phyloP scores from a whole-genome alignment of 1,140 invertebrate genomes.

The Atta texana region DNA sequence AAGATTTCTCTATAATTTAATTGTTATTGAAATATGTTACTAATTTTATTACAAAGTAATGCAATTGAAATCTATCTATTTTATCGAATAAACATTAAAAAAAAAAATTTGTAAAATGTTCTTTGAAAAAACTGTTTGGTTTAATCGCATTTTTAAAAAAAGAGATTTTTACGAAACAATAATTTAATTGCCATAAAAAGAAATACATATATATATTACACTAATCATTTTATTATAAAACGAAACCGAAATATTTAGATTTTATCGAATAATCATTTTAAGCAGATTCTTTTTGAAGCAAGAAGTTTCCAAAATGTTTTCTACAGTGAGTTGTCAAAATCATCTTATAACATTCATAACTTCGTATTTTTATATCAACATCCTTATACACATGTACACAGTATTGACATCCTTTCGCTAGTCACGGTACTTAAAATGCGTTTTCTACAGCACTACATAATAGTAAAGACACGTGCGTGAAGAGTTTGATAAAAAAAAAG shows the following conservation, averaged over 20 bases:
- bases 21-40: not conserved
- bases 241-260: not conserved
- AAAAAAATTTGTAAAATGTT: not conserved
- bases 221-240: not conserved
- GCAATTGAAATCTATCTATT: not conserved
- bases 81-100: not conserved
- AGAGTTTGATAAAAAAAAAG: constrained; percentile 62
- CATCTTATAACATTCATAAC: not conserved
- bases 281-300: not conserved
- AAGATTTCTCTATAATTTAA: not conserved
- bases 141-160: no score
- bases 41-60: not conserved
- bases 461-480: constrained; percentile 33
- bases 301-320: constrained; percentile 5
- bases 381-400: not conserved
- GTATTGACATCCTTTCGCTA: constrained; percentile 58
- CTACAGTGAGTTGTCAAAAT: constrained; percentile 14
- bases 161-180: not conserved
- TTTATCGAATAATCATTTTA: not conserved
- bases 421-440: constrained; percentile 38
- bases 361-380: constrained; percentile 1
- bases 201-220: no score
- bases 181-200: not conserved
- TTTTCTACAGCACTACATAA: constrained; percentile 58
- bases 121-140: no score